Conservation (phyloP, 2,888 invertebrate genomes). For the Aphodius granarius region DNA sequence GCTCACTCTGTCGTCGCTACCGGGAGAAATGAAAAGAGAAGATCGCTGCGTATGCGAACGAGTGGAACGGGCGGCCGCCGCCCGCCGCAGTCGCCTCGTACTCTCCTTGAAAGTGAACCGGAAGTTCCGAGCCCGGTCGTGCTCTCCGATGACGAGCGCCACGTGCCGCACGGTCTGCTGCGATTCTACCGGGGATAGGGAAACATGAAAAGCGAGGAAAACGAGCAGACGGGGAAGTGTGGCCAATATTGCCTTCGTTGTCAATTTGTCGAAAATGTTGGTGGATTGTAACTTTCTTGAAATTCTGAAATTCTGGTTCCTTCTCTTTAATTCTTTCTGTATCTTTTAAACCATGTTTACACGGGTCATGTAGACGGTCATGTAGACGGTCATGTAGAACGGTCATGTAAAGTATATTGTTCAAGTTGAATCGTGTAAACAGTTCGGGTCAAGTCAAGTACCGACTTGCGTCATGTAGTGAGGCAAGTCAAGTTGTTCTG, state of each 20-base stretch:
- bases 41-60: conserved; percentile 27
- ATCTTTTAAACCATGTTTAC: too few species aligned
- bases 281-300: too few species aligned
- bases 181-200: not conserved
- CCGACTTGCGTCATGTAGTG: too few species aligned
- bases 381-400: too few species aligned
- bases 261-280: not conserved
- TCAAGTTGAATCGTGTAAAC: too few species aligned
- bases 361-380: too few species aligned
- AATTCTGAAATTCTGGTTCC: too few species aligned
- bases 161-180: conserved; percentile 25
- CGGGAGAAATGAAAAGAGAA: conserved; percentile 26
- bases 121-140: conserved; percentile 35
- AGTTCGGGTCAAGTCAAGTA: too few species aligned
- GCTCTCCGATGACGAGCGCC: conserved; percentile 35
- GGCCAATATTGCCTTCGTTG: not conserved
- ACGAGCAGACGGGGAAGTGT: not conserved
- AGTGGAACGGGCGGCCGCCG: conserved; percentile 12
- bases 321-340: too few species aligned
- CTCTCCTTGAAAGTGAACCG: conserved; percentile 32
- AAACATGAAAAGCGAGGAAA: not conserved
- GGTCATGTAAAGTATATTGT: too few species aligned
- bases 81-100: not conserved
- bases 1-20: conserved; percentile 10
- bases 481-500: too few species aligned